phyloP scores from a whole-genome alignment of 2,113 vertebrate genomes.

The Psephotus haematonotus region DNA sequence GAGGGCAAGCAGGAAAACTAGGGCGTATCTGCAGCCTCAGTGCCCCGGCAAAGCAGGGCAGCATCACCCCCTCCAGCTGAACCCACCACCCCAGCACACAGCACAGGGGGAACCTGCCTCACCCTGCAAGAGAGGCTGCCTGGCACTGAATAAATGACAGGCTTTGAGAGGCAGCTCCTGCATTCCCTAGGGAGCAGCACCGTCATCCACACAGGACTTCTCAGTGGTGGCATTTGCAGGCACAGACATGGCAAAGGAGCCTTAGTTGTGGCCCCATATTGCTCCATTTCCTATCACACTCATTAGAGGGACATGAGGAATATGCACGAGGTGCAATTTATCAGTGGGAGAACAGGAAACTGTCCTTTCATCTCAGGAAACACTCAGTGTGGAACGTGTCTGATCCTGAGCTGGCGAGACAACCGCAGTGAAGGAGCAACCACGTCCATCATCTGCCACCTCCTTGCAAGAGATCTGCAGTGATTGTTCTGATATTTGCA shows the following conservation, averaged over 20 bases:
- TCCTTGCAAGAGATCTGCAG: not conserved
- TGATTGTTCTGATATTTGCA: not conserved
- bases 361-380: not conserved
- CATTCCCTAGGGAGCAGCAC: not conserved
- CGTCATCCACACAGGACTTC: accelerated
- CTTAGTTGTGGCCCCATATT: not conserved
- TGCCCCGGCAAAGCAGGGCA: not conserved
- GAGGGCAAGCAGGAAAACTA: accelerated
- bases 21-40: not conserved
- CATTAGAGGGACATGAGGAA: not conserved
- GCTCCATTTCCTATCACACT: not conserved
- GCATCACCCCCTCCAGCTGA: accelerated
- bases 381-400: not conserved
- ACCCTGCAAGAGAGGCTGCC: not conserved
- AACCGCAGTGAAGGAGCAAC: not conserved
- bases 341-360: not conserved
- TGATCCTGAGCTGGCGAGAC: not conserved
- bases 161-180: not conserved
- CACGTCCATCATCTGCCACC: not conserved
- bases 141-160: not conserved
- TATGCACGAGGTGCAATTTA: not conserved
- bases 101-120: not conserved
- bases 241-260: not conserved
- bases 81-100: not conserved
- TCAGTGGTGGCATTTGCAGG: not conserved